Conservation (phyloP, 2,113 vertebrate genomes). For the Calyptommatus sinebrachiatus region DNA sequence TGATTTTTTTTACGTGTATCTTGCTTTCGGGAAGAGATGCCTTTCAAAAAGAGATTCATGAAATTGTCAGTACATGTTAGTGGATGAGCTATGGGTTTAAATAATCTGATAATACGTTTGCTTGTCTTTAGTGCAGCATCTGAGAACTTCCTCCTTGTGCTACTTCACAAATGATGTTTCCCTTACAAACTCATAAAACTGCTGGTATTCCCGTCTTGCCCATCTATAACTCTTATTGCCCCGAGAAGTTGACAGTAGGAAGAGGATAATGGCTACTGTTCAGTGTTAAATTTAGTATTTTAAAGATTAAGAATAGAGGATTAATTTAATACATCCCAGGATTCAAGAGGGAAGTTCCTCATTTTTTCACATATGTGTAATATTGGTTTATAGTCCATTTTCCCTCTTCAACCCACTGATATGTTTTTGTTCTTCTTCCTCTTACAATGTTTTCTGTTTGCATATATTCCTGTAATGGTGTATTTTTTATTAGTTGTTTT, state of each 20-base stretch:
- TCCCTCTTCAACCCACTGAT: neutral
- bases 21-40: neutral
- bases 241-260: neutral
- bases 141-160: fast-evolving
- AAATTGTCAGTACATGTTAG: neutral
- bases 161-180: neutral
- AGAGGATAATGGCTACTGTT: neutral
- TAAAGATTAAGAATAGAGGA: neutral
- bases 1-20: neutral
- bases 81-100: neutral
- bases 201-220: neutral
- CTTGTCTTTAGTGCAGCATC: neutral
- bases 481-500: fast-evolving
- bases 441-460: neutral
- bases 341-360: neutral
- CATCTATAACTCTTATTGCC: neutral
- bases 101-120: neutral
- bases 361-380: neutral
- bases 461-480: fast-evolving
- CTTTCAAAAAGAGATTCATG: neutral
- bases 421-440: fast-evolving
- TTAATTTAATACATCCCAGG: fast-evolving
- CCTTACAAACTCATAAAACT: neutral
- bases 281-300: neutral
- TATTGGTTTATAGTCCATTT: fast-evolving